Base-by-base conservation (phyloP, 2,113 vertebrate genomes). In the Gnathonemus longibarbis region DNA sequence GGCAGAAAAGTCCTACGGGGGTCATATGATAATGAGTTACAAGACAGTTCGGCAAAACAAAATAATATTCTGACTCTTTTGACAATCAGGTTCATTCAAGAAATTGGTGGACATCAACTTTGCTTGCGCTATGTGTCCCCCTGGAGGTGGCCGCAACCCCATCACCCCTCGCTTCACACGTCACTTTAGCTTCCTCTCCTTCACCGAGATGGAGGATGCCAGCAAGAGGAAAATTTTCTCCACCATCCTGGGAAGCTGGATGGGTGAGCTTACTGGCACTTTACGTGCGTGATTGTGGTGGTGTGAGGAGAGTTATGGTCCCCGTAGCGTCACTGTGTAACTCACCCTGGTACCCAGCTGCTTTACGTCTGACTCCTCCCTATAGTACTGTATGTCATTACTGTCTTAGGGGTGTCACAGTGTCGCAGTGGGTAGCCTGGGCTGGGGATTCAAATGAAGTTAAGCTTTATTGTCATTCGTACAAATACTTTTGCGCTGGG, bases 141-240 rank as follows among this genome's bases (percentile, higher is more conserved):
- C 98, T 0, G 98, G 98, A 1, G 97, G 97, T 15, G 97, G 97
- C 90, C 94, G 97, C 89, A 98, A 97, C 89, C 94, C 96, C 17
- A 92, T 99, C 91, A 97, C 96, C 27, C 95, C 96, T 15, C 95
- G 97, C 39, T 95, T 99, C 91, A 97, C 95, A 0, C 97, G 96
- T 2, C 98, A 97, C 92, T 99, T 99, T 93, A 98, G 97, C 94
- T 96, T 97, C 91, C 94, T 99, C 27, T 97, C 97, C 87, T 97
- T 98, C 90, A 94, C 95, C 0, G 97, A 98, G 93, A 95, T 98
- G 96, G 97, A 97, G 0, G 96, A 97, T 0, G 91, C 91, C 94
- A 98, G 97, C 96, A 98, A 96, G 95, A 97, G 93, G 85, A 94
- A 49, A 42, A 97, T 99, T 92, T 99, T 98, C 93, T 97, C 97